phyloP scores from a whole-genome alignment of 2,888 invertebrate genomes.

The Pandemis cinnamomeana region DNA sequence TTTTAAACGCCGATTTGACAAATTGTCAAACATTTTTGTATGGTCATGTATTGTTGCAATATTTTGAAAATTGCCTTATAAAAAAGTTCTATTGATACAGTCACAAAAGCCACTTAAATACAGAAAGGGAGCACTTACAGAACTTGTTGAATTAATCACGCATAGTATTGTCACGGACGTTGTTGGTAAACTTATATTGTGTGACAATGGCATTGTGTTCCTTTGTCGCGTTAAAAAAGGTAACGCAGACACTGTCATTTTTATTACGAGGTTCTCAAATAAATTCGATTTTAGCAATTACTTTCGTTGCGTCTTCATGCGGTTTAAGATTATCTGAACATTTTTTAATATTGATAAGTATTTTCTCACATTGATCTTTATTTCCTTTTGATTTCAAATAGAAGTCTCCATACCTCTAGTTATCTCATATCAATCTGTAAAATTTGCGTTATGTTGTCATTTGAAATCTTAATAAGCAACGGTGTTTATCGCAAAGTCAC shows the following conservation, averaged over 20 bases:
- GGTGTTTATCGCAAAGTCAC: too few relatives aligned
- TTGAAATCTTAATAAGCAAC: too few relatives aligned
- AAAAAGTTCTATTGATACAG: constrained; percentile 34
- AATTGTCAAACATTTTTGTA: constrained; percentile 32
- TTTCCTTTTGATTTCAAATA: too few relatives aligned
- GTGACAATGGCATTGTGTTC: constrained; percentile 63
- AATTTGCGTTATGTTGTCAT: too few relatives aligned
- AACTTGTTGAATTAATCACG: constrained; percentile 79
- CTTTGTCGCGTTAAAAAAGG: constrained; percentile 57
- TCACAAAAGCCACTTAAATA: constrained; percentile 52
- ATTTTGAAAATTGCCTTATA: constrained; percentile 29
- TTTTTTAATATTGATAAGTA: not conserved
- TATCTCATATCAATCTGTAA: too few relatives aligned
- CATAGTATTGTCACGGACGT: constrained; percentile 65
- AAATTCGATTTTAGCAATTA: constrained; percentile 59
- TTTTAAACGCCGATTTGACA: constrained; percentile 20
- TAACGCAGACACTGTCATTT: constrained; percentile 9
- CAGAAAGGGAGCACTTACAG: constrained; percentile 63
- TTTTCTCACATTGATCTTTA: too few relatives aligned
- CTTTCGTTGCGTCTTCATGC: constrained; percentile 62
- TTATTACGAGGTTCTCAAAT: constrained; percentile 60
- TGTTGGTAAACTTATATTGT: constrained; percentile 78
- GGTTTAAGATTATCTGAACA: constrained; percentile 6
- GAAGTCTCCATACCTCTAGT: too few relatives aligned
- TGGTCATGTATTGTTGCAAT: constrained; percentile 33